phyloP scores from a whole-genome alignment of 2,113 vertebrate species.

The Lepisosteus oculatus region DNA sequence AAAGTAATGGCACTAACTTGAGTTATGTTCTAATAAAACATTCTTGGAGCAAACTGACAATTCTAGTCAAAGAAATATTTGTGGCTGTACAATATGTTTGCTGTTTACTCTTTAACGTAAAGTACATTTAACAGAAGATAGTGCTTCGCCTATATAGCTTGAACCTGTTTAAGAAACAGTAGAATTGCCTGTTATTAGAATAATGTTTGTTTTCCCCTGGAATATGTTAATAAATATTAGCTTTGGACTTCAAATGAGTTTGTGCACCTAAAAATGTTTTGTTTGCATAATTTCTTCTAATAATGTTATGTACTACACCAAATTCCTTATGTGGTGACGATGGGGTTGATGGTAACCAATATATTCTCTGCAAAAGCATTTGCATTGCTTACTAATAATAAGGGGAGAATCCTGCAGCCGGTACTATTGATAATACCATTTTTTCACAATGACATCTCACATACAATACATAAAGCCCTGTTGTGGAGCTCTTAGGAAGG shows the following conservation, averaged over 20 bases:
- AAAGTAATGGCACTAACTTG: slow-evolving; percentile 31
- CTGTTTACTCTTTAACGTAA: slow-evolving; percentile 23
- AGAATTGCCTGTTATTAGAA: neutral
- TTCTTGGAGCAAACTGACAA: slow-evolving; percentile 12
- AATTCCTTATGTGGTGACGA: no score
- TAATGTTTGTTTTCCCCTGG: neutral
- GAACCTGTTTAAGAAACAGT: neutral
- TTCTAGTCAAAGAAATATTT: slow-evolving; percentile 27
- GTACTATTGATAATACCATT: no score
- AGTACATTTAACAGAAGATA: slow-evolving; percentile 15
- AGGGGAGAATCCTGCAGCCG: no score
- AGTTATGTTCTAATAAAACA: slow-evolving; percentile 16
- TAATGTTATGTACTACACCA: no score
- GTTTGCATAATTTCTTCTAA: no score
- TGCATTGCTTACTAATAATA: no score
- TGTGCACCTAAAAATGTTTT: no score
- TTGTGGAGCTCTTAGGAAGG: neutral
- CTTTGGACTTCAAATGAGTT: neutral
- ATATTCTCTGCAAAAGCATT: no score
- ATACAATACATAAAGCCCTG: no score
- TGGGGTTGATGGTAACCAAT: no score
- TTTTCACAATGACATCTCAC: no score
- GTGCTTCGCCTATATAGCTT: slow-evolving; percentile 10
- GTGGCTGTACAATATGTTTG: slow-evolving; percentile 13
- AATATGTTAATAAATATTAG: neutral